Conservation (phyloP, 2,113 vertebrate genomes). For the Peromyscus californicus region DNA sequence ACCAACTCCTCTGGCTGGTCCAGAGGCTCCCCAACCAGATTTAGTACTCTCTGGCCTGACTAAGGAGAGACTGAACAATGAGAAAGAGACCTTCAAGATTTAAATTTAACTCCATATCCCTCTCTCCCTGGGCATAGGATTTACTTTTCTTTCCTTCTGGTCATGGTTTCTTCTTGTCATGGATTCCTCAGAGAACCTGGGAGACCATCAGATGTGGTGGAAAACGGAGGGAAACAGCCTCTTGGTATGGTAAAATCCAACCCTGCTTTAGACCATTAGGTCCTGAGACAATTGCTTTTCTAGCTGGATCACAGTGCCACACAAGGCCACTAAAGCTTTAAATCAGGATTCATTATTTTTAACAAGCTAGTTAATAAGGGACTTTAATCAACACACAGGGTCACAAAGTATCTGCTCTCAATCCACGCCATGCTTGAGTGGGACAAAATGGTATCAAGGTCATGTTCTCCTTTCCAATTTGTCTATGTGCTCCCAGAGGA, state of each 20-base stretch:
- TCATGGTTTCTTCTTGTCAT: background rate
- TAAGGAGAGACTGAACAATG: background rate
- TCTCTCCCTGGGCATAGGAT: background rate
- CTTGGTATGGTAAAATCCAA: background rate
- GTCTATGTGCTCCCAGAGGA: background rate
- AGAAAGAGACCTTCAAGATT: background rate
- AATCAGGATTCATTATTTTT: background rate
- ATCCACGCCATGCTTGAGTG: background rate
- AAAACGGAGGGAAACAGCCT: background rate
- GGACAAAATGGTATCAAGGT: background rate
- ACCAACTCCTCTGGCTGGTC: background rate
- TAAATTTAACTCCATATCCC: background rate
- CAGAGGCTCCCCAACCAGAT: too few relatives aligned
- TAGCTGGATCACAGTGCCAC: background rate
- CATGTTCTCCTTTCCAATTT: background rate
- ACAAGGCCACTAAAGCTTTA: background rate
- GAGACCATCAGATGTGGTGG: background rate
- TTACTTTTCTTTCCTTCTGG: background rate
- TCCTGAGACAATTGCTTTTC: background rate
- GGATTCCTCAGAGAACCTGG: background rate
- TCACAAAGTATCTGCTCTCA: background rate
- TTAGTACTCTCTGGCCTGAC: background rate
- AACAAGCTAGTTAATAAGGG: background rate
- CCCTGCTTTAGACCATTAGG: background rate
- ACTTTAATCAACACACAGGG: background rate